Base-by-base conservation (phyloP, 2,888 invertebrate genomes). In the Drosophila niveifrons region DNA sequence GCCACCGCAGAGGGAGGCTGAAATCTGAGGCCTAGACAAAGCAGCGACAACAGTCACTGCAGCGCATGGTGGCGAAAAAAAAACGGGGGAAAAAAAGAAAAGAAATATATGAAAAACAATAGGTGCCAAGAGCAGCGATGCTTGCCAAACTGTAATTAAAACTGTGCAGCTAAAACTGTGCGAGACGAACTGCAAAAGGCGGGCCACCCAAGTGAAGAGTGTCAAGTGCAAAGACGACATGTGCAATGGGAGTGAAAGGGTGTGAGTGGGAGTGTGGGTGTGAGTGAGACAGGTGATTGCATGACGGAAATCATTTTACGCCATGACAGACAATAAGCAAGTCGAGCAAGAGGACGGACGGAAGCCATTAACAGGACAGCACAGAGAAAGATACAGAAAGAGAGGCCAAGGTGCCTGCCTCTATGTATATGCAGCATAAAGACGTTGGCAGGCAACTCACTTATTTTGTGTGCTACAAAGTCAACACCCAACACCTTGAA, bases 401-500 rank as follows among this genome's bases (percentile, higher is more conserved):
- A 28, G 44, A 56, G 66, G 66, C 75, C 66, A 44, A 53, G 43
- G 53, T 48, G 59, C 41, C 57, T 18, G 3, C 36, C 10, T n/a
- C 10, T 2, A 3, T n/a, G n/a, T 3, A 11, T 10, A 39, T 39
- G 34, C 23, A 48, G 9, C 31, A 52, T 51, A 57, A 58, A 57
- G 63, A 47, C 55, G 63, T 47, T 43, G 53, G 28, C 48, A 56
- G 23, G 34, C 43, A 50, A 34, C 71, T 67, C 78, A 76, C 75
- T 76, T 69, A 76, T 69, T 76, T 73, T 66, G 63, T 66, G 63
- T 66, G 81, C 71, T 72, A 75, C 83, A 83, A 79, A 83, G 83
- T 81, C 84, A 83, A 86, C 83, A 84, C 72, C 83, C 83, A 87
- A 83, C 83, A 87, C 83, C 83, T 84, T 84, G 83, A 84, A 84